A percentile compares a stretch with the other conserved stretches of the same genome.
phyloP scores from a whole-genome alignment of 2,888 invertebrate species.

The Cistogaster globosa region DNA sequence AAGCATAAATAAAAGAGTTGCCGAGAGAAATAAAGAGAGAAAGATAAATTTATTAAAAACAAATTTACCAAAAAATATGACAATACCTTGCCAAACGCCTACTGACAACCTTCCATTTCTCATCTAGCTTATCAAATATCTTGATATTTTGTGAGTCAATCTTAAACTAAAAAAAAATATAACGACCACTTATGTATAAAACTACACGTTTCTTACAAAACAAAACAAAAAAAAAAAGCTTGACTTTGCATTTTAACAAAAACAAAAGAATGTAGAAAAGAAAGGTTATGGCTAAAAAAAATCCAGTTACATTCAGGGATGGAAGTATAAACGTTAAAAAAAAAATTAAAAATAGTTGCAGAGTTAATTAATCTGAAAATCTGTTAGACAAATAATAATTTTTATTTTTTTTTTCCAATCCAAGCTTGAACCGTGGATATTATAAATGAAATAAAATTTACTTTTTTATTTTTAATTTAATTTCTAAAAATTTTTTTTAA shows the following conservation, averaged over 20 bases:
- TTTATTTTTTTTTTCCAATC: too few relatives aligned
- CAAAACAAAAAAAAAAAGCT: constrained; percentile 10
- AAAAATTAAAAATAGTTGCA: too few relatives aligned
- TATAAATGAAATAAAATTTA: too few relatives aligned
- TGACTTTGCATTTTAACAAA: constrained; percentile 22
- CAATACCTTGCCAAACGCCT: constrained; percentile 35
- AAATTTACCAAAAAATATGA: constrained; percentile 19
- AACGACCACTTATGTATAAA: not conserved
- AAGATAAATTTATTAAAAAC: not conserved
- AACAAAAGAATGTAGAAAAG: constrained; percentile 48
- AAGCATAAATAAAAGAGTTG: constrained; percentile 21
- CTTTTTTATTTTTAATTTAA: too few relatives aligned
- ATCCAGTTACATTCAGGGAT: constrained; percentile 30
- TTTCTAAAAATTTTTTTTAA: too few relatives aligned
- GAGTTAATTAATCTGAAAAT: too few relatives aligned
- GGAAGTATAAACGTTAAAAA: not conserved
- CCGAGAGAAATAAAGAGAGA: not conserved
- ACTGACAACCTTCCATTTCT: constrained; percentile 3
- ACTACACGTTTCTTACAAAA: not conserved
- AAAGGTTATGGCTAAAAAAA: constrained; percentile 54
- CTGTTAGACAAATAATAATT: too few relatives aligned
- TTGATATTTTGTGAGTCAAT: constrained; percentile 33
- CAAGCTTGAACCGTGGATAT: too few relatives aligned
- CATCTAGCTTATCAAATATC: not conserved
- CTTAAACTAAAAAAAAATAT: constrained; percentile 20